Evolutionary conservation across 2,888 invertebrate genomes (phyloP).

Genomic region (Drosophila quinaria): DNA sequence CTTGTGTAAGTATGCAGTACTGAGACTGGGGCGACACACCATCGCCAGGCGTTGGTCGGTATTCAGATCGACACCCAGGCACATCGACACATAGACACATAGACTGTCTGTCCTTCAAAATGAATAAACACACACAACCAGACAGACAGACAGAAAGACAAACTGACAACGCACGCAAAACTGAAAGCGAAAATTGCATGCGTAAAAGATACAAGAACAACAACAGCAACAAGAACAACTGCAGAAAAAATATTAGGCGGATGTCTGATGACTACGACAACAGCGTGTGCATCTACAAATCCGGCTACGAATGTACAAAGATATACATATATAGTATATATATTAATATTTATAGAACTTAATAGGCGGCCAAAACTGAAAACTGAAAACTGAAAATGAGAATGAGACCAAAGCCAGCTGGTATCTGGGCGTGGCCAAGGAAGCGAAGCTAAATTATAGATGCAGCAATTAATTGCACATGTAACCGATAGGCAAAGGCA

Average conservation of each 20-base stretch:
- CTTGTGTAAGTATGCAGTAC: conserved; percentile 14
- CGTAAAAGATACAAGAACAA: conserved; percentile 57
- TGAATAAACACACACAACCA: conserved; percentile 60
- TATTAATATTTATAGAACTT: conserved; percentile 40
- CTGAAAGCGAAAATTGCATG: conserved; percentile 73
- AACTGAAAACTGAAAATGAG: no score
- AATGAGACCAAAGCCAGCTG: conserved; percentile 33
- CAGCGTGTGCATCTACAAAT: conserved; percentile 72
- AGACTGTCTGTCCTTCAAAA: conserved; percentile 78
- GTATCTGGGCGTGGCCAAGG: conserved; percentile 17
- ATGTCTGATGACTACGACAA: conserved; percentile 53
- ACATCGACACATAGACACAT: conserved; percentile 53
- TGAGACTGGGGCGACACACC: conserved; percentile 39
- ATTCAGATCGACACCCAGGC: conserved; percentile 79
- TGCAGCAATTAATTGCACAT: conserved; percentile 26
- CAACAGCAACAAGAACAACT: conserved; percentile 41
- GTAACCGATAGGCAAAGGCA: conserved; percentile 2
- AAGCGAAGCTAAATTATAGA: conserved; percentile 21
- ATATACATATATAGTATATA: conserved; percentile 16
- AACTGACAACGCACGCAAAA: conserved; percentile 55
- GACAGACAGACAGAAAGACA: conserved; percentile 42
- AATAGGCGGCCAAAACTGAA: conserved; percentile 17
- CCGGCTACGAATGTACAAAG: conserved; percentile 33
- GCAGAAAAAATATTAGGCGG: conserved; percentile 61
- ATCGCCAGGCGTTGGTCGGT: conserved; percentile 67